A percentile compares a stretch with the other conserved stretches of the same genome.
Evolutionary conservation across 2,888 invertebrate genomes (phyloP).

Genomic region (Halictus quadricinctus): DNA sequence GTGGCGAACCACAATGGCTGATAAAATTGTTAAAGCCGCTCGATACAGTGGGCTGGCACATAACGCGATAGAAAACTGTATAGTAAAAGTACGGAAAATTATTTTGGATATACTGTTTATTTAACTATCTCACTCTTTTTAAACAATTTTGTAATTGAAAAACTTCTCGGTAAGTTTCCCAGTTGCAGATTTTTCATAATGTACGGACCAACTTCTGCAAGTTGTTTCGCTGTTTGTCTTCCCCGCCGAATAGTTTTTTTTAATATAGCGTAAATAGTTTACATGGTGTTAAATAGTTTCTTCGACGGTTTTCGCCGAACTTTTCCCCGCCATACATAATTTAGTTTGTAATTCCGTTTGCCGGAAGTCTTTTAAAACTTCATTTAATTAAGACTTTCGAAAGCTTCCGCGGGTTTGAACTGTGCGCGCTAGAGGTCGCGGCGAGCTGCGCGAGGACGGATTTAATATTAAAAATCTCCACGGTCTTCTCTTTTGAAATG

Average conservation of each 20-base stretch:
- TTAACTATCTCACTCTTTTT: no score
- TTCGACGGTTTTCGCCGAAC: not conserved
- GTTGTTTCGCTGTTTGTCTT: not conserved
- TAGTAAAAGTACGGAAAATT: no score
- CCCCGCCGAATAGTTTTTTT: not conserved
- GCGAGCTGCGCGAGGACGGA: not conserved
- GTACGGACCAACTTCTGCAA: not conserved
- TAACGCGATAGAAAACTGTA: no score
- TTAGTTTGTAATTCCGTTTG: not conserved
- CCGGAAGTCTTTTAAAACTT: not conserved
- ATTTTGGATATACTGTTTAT: no score
- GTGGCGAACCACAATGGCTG: not conserved
- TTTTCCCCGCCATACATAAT: not conserved
- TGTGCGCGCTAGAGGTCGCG: not conserved
- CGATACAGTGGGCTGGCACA: no score
- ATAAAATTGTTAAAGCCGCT: not conserved
- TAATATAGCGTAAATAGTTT: not conserved
- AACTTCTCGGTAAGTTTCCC: not conserved
- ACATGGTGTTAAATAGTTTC: not conserved
- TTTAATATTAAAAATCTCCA: not conserved
- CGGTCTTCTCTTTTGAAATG: not conserved
- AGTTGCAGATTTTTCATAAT: not conserved
- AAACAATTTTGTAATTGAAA: not conserved
- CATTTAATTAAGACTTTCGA: conserved; percentile 2
- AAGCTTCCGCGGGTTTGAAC: conserved; percentile 1